Percentiles rank a stretch among this genome's conserved stretches.
Evolutionary conservation across 2,113 vertebrate species (phyloP).

Genomic region (Nothocercus julius): DNA sequence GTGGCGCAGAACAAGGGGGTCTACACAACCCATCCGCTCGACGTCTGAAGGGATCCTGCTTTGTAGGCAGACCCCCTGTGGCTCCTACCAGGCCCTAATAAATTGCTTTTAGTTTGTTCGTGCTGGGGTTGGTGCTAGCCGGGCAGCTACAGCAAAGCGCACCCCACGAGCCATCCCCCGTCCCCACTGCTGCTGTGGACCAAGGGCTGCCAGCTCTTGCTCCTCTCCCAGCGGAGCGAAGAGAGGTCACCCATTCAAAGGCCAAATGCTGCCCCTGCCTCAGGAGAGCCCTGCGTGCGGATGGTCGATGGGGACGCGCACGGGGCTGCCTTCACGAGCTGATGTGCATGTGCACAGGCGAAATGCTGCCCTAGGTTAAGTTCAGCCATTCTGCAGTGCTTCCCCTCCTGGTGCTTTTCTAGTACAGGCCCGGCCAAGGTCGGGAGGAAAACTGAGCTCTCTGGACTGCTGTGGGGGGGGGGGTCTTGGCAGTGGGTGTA

Average conservation of each 20-base stretch:
- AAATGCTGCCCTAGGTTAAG: neutral
- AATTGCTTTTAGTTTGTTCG: neutral
- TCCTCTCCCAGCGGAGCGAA: neutral
- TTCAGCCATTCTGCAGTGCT: neutral
- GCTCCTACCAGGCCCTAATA: neutral
- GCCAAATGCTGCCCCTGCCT: rapidly evolving
- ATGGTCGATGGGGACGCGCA: neutral
- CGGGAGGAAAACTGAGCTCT: neutral
- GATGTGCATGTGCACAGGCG: rapidly evolving
- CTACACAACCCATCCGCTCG: neutral
- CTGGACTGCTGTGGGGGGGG: neutral
- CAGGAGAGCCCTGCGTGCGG: neutral
- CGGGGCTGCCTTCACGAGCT: neutral
- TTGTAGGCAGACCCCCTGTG: neutral
- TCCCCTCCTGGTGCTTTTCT: neutral
- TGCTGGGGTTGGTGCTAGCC: neutral
- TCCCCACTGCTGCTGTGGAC: rapidly evolving
- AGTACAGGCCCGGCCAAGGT: neutral
- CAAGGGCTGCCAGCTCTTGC: neutral
- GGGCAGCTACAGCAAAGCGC: neutral
- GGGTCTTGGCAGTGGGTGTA: neutral
- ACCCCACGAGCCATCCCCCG: neutral
- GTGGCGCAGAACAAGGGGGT: neutral
- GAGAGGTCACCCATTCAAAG: rapidly evolving
- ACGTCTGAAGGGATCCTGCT: neutral